phyloP scores from a whole-genome alignment of 2,113 vertebrate genomes.

The Lichenostomus cassidix region DNA sequence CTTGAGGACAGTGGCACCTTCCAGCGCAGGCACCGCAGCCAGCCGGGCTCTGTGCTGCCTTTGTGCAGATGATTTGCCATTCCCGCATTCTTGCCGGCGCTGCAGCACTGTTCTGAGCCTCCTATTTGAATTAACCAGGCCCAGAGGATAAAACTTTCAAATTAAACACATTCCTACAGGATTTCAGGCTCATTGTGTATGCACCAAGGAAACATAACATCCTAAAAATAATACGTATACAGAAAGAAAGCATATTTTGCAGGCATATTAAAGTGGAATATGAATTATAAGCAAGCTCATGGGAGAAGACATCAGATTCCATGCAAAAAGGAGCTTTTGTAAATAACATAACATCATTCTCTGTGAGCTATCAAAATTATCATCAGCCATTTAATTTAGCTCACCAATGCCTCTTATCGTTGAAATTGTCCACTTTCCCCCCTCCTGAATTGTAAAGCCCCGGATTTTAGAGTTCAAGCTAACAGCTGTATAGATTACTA shows the following conservation, averaged over 20 bases:
- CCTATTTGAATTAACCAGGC: slow-evolving; percentile 95
- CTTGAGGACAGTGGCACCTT: not conserved
- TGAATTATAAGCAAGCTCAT: slow-evolving; percentile 88
- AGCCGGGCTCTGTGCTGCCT: not conserved
- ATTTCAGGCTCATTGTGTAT: slow-evolving; percentile 94
- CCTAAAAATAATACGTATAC: slow-evolving; percentile 96
- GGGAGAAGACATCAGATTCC: slow-evolving; percentile 91
- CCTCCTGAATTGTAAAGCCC: slow-evolving; percentile 21
- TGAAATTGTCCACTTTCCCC: slow-evolving; percentile 47
- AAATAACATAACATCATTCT: slow-evolving; percentile 85
- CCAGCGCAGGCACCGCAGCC: not conserved
- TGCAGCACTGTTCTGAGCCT: slow-evolving; percentile 74
- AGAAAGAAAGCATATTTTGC: slow-evolving; percentile 88
- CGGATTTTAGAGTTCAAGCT: slow-evolving; percentile 41
- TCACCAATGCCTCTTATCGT: slow-evolving; percentile 55
- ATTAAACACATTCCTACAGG: slow-evolving; percentile 96
- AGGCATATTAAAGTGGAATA: slow-evolving; percentile 87
- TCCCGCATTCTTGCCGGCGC: slow-evolving; percentile 32
- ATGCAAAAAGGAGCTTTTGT: slow-evolving; percentile 88
- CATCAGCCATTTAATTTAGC: slow-evolving; percentile 70
- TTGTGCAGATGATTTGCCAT: slow-evolving; percentile 3
- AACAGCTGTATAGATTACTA: slow-evolving; percentile 18
- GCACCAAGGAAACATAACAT: slow-evolving; percentile 96
- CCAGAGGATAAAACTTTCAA: slow-evolving; percentile 98
- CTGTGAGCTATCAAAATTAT: slow-evolving; percentile 75